phyloP scores from a whole-genome alignment of 30 jellyfish, hydroid and myxozoan genomes.

The Hydra vulgaris region DNA sequence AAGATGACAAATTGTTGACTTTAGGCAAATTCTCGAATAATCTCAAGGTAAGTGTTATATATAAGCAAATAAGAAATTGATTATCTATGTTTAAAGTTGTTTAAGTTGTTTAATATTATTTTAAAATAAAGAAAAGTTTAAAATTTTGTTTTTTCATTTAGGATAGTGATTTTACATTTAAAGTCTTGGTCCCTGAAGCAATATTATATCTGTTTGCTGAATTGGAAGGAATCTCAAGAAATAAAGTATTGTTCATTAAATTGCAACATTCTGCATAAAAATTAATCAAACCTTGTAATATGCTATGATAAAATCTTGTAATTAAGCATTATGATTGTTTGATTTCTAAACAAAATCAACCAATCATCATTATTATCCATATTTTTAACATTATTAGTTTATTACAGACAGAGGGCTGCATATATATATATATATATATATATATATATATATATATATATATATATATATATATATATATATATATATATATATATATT shows the following conservation, averaged over 20 bases:
- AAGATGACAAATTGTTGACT: neutral
- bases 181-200: neutral
- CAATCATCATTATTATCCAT: neutral
- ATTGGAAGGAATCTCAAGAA: neutral
- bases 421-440: too few species aligned
- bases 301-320: neutral
- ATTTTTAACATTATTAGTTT: neutral
- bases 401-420: neutral
- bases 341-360: neutral
- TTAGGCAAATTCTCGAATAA: neutral
- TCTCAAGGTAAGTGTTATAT: neutral
- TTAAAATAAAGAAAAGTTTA: neutral
- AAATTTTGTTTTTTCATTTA: neutral
- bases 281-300: neutral
- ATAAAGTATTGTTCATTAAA: neutral
- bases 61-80: too few species aligned
- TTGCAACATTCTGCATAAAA: neutral
- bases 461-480: too few species aligned
- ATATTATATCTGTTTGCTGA: neutral
- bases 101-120: neutral
- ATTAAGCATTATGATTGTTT: too few species aligned
- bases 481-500: too few species aligned
- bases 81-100: neutral
- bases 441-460: too few species aligned
- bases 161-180: neutral